Base-by-base conservation (phyloP, 2,888 invertebrate genomes). In the Brenthis ino region DNA sequence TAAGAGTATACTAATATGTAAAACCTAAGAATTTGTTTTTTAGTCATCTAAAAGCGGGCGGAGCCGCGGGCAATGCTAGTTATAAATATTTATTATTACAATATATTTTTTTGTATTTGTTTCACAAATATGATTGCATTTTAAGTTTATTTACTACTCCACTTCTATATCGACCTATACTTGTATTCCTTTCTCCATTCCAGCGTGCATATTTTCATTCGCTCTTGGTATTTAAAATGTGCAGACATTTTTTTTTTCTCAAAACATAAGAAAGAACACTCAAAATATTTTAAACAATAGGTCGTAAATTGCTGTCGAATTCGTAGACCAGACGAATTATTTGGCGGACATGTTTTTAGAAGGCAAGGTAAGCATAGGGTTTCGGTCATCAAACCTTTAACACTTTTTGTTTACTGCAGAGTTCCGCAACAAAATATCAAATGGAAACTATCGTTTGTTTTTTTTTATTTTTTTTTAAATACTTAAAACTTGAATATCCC, bases 321-420 rank as follows among this genome's bases (percentile, higher is more conserved):
- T 68, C 72, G 70, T 70, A 72, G 70, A 68, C 66, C 56, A 72
- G 72, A 72, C 72, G 53, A 68, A 68, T 64, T 64, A 64, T 69
- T 71, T 64, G 56, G 55, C 57, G 54, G 63, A 54, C 64, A 56
- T 67, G 55, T 65, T 66, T 65, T 61, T 47, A 47, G 55, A 43
- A 20, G 51, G 48, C 54, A 55, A 66, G 48, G 54, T 20, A 24
- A 48, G 48, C 33, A 60, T 54, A 54, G 66, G 48, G 51, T 47
- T 55, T 43, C 48, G 66, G 66, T 60, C 66, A 60, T 56, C 56
- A 56, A 61, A 63, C 61, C 56, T 50, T 47, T 20, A 6, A 53
- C 4, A 48, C 28, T 50, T 60, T 50, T 60, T 60, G 60, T 12
- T 50, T 12, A 28, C 8, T 28, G 28, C n/a, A 60, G 60, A 11